A percentile compares a stretch with the other conserved stretches of the same genome.
Conservation (phyloP, 2,888 invertebrate genomes). For the Microdon myrmicae region DNA sequence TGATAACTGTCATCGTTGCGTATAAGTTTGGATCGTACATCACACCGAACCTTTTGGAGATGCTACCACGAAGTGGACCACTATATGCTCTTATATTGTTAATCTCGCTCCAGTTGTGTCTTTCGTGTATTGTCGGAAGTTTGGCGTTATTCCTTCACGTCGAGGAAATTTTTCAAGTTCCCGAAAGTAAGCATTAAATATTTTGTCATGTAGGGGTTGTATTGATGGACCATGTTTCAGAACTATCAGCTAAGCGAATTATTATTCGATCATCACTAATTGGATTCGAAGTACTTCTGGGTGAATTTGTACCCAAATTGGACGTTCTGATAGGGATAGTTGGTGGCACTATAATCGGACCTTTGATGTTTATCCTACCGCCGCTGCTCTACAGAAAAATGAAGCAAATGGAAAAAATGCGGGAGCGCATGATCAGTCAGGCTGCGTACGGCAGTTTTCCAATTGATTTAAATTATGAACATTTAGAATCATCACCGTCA, state of each 20-base stretch:
- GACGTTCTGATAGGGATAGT: slow-evolving; percentile 87
- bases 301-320: slow-evolving; percentile 85
- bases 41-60: slow-evolving; percentile 75
- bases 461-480: slow-evolving; percentile 61
- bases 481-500: slow-evolving; percentile 55
- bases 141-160: slow-evolving; percentile 85
- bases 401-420: slow-evolving; percentile 67
- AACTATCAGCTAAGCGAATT: slow-evolving; percentile 79
- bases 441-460: slow-evolving; percentile 63
- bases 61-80: slow-evolving; percentile 73
- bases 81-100: slow-evolving; percentile 77
- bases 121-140: slow-evolving; percentile 81
- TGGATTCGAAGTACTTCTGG: slow-evolving; percentile 77
- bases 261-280: slow-evolving; percentile 77
- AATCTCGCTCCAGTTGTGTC: slow-evolving; percentile 79
- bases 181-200: slow-evolving; percentile 71
- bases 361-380: slow-evolving; percentile 85
- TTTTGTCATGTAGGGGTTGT: neutral
- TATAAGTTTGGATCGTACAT: slow-evolving; percentile 74
- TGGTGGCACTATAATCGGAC: slow-evolving; percentile 85
- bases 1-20: slow-evolving; percentile 74
- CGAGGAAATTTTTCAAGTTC: slow-evolving; percentile 79
- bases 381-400: slow-evolving; percentile 83
- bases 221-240: slow-evolving; percentile 68
- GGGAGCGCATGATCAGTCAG: slow-evolving; percentile 61